A percentile compares a stretch with the other conserved stretches of the same genome.
These are phyloP conservation scores for Mythimna impura DNA, from an alignment of 2,888 invertebrate species.

Conservation along the genomic window DNA sequence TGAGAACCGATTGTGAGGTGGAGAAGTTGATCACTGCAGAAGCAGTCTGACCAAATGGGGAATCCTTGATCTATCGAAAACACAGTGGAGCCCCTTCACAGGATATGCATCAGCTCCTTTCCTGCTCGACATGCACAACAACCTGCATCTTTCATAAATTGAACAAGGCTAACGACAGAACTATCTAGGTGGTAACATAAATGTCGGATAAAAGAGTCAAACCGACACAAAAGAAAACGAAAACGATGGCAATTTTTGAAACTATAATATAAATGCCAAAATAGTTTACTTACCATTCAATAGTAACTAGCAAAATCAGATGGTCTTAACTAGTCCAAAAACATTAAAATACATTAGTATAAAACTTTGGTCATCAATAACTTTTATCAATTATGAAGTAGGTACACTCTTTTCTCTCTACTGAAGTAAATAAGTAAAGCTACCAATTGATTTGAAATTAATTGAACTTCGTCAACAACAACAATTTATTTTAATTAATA, in stretches of 20 bases:
- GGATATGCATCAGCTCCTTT: too few relatives aligned
- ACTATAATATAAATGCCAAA: neutral
- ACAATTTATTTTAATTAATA: slow-evolving; percentile 29
- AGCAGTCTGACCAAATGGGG: too few relatives aligned
- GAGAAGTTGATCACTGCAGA: too few relatives aligned
- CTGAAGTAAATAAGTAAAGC: slow-evolving; percentile 6
- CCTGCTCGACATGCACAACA: too few relatives aligned
- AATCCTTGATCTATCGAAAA: too few relatives aligned
- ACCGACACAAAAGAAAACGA: too few relatives aligned
- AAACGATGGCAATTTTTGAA: neutral
- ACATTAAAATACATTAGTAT: neutral
- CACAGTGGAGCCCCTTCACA: too few relatives aligned
- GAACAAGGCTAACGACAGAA: too few relatives aligned
- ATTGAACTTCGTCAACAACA: slow-evolving; percentile 46
- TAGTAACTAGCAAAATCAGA: neutral
- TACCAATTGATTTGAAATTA: slow-evolving; percentile 32
- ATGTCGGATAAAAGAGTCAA: too few relatives aligned
- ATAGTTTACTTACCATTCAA: neutral
- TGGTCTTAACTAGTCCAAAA: neutral
- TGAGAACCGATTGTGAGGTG: too few relatives aligned
- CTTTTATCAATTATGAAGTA: slow-evolving; percentile 9
- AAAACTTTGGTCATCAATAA: slow-evolving; percentile 20
- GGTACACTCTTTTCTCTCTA: slow-evolving; percentile 6
- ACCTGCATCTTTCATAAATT: too few relatives aligned
- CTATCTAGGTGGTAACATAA: too few relatives aligned